Evolutionary conservation across 2,113 vertebrate species (phyloP).

Genomic region (Caretta caretta): DNA sequence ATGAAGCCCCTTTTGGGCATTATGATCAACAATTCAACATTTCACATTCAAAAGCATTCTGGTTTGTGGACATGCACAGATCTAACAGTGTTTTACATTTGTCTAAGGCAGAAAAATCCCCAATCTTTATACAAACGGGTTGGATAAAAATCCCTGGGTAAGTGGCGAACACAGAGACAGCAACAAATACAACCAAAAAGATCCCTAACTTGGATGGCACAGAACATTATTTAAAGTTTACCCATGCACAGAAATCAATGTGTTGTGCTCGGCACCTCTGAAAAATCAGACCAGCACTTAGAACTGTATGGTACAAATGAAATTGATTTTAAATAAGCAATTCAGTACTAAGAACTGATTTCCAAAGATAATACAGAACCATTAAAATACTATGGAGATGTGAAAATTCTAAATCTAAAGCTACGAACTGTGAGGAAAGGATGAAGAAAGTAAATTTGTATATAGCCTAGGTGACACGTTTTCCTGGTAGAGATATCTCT

Average conservation of each 20-base stretch:
- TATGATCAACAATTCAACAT: not conserved
- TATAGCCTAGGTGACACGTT: not conserved
- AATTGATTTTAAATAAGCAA: not conserved
- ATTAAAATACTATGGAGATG: not conserved
- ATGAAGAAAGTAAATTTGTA: not conserved
- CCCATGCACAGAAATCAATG: not conserved
- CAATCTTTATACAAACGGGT: not conserved
- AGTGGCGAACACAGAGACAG: not conserved
- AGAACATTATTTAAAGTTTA: not conserved
- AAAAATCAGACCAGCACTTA: not conserved
- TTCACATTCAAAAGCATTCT: not conserved
- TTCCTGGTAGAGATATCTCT: not conserved
- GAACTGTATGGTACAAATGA: not conserved
- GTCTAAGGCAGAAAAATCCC: not conserved
- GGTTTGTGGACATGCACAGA: not conserved
- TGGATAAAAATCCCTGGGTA: not conserved
- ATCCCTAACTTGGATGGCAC: not conserved
- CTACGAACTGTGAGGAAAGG: not conserved
- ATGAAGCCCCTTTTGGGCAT: not conserved
- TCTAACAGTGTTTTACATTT: not conserved
- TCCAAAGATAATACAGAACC: not conserved
- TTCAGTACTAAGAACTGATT: not conserved
- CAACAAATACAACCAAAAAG: conserved; percentile 13
- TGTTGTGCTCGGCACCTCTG: not conserved
- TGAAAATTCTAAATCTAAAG: not conserved